Evolutionary conservation across 2,797 vertebrate genomes (phyloP).

Genomic region (Enteromius unitaeniatus): DNA sequence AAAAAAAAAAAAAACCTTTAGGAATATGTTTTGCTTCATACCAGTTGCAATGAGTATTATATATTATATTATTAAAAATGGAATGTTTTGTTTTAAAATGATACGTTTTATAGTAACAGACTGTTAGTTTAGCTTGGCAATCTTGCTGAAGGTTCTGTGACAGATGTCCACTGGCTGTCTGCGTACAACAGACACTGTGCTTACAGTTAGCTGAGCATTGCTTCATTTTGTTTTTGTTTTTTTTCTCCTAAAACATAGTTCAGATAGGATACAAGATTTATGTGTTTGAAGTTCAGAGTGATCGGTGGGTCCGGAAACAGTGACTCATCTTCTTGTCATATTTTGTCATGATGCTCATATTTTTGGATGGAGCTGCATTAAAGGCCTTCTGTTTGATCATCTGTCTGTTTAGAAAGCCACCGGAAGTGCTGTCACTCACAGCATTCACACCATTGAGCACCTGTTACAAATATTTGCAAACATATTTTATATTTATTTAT

Average conservation of each 20-base stretch:
- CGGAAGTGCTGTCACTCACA: conserved; percentile 35
- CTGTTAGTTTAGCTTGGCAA: background rate
- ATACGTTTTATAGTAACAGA: background rate
- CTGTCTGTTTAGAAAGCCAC: conserved; percentile 44
- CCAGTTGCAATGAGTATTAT: background rate
- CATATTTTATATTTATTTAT: conserved; percentile 3
- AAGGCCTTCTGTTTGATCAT: conserved; percentile 59
- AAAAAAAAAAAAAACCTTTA: background rate
- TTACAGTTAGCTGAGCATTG: conserved; percentile 35
- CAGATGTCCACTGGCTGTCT: background rate
- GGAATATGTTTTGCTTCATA: background rate
- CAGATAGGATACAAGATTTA: conserved; percentile 52
- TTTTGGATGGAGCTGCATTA: conserved; percentile 57
- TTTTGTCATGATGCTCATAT: conserved; percentile 59
- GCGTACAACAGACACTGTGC: background rate
- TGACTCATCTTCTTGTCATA: conserved; percentile 63
- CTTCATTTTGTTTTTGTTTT: conserved; percentile 7
- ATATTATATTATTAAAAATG: background rate
- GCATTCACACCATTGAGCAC: conserved; percentile 22
- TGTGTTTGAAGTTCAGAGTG: conserved; percentile 59
- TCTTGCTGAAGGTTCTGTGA: background rate
- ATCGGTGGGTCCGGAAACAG: conserved; percentile 58
- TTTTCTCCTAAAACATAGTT: conserved; percentile 26
- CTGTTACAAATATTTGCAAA: conserved; percentile 43
- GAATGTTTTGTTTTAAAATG: too few species aligned